Conservation (phyloP, 1,140 invertebrate species). For the Neodiprion virginianus region DNA sequence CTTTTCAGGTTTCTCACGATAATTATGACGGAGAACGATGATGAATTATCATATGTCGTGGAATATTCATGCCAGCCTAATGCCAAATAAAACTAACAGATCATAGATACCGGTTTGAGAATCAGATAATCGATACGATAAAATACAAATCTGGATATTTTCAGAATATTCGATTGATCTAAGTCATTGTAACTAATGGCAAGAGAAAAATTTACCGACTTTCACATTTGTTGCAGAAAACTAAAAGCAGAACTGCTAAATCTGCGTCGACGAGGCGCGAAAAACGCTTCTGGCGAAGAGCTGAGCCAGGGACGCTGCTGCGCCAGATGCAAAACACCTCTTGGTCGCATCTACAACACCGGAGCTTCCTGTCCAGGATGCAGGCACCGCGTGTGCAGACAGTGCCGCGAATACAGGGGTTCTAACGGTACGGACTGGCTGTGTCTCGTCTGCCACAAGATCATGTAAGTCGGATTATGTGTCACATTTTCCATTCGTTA, state of each 20-base stretch:
- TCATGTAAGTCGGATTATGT: conserved; percentile 69
- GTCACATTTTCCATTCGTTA: background rate
- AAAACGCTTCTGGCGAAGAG: conserved; percentile 56
- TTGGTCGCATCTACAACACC: conserved; percentile 78
- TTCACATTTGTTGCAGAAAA: conserved; percentile 60
- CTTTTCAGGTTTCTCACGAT: too few relatives aligned
- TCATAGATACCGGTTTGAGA: too few relatives aligned
- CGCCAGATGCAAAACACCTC: conserved; percentile 71
- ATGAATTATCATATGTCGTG: too few relatives aligned
- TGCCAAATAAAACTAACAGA: too few relatives aligned
- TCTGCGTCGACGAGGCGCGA: conserved; percentile 66
- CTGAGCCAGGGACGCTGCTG: conserved; percentile 67
- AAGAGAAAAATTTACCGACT: too few relatives aligned
- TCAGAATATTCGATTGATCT: too few relatives aligned
- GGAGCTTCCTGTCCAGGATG: conserved; percentile 75
- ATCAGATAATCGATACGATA: too few relatives aligned
- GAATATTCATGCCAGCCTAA: too few relatives aligned
- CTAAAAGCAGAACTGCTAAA: conserved; percentile 70
- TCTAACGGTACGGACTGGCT: conserved; percentile 70
- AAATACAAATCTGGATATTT: too few relatives aligned
- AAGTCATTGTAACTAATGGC: too few relatives aligned
- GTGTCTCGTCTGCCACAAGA: conserved; percentile 76
- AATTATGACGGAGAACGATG: too few relatives aligned
- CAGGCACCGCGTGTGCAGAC: conserved; percentile 75
- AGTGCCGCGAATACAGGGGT: conserved; percentile 69